Base-by-base conservation (phyloP, 2,888 invertebrate species). In the Agonopterix arenella region DNA sequence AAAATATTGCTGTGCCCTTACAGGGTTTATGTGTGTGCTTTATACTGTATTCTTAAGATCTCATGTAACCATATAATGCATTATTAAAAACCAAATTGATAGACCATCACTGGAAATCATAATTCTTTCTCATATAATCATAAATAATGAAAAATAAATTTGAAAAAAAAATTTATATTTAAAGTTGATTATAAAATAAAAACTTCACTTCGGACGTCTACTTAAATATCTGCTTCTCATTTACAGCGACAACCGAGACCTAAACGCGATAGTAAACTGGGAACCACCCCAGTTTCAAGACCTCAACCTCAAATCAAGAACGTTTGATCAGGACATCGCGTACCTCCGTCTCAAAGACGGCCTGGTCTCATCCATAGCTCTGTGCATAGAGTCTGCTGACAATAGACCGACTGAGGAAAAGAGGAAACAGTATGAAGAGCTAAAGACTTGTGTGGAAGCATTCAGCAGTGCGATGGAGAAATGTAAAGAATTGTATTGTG, bases 241-340 rank as follows among this genome's bases (percentile, higher is more conserved):
- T 47, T 71, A 57, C 69, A 91, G 91, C 46, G 96, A 96, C 82
- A 96, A 96, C 81, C 91, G 96, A 43, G 96, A 97, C 76, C 83
- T 95, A 28, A 89, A 90, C 53, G 93, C 94, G 7, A 92, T 94
- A 66, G 86, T 92, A 8, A 91, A 90, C 60, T 95, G 93, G 92
- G 93, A 95, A 62, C 93, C 93, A 0, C 89, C 88, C 57, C 90
- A 67, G 67, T 80, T 67, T 50, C 78, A 61, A 50, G 89, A 76
- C 57, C 69, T 64, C 3, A 68, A 62, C 7, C 64, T 69, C 11
- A 84, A 66, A 66, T 70, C 64, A 45, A 74, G 72, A 37, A 83
- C 80, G 11, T 84, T 76, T 60, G 77, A 80, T 5, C 80, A 80
- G 44, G 86, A 88, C 44, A 62, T 82, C 0, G 73, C 84, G 0